Conservation (phyloP, 2,888 invertebrate species). For the Spatulosminthurus flaviceps region DNA sequence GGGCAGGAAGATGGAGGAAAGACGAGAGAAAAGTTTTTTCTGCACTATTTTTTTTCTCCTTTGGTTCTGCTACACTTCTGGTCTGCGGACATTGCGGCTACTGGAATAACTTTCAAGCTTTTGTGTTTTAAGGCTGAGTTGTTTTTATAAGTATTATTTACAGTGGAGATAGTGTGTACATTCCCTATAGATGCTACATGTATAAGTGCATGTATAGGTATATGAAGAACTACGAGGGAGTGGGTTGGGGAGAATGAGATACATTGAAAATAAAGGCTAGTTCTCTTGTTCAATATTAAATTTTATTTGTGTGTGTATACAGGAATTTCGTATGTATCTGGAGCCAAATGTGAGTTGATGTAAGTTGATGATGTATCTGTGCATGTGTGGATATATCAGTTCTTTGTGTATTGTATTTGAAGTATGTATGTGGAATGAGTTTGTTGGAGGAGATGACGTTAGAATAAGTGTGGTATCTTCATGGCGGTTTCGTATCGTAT, state of each 20-base stretch:
- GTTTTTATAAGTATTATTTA: background rate
- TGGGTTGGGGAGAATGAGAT: background rate
- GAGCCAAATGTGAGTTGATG: background rate
- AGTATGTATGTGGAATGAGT: too few species aligned
- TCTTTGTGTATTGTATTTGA: too few species aligned
- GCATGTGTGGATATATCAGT: too few species aligned
- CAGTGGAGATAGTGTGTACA: background rate
- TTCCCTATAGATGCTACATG: too few species aligned
- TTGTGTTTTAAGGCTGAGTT: background rate
- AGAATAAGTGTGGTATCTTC: conserved; percentile 9
- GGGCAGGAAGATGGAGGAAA: background rate
- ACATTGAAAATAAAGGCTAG: background rate
- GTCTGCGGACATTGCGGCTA: conserved; percentile 30
- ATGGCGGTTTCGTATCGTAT: background rate
- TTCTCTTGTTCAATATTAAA: background rate
- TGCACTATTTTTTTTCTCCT: conserved; percentile 26
- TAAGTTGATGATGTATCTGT: too few species aligned
- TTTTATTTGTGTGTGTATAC: background rate
- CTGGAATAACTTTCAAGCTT: conserved; percentile 25
- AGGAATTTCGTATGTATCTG: too few species aligned
- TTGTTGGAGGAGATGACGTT: too few species aligned
- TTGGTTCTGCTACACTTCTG: background rate
- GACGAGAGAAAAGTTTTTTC: conserved; percentile 28
- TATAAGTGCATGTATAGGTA: too few species aligned
- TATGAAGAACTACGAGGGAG: background rate